phyloP scores from a whole-genome alignment of 2,113 vertebrate genomes.

The Leucopsar rothschildi region DNA sequence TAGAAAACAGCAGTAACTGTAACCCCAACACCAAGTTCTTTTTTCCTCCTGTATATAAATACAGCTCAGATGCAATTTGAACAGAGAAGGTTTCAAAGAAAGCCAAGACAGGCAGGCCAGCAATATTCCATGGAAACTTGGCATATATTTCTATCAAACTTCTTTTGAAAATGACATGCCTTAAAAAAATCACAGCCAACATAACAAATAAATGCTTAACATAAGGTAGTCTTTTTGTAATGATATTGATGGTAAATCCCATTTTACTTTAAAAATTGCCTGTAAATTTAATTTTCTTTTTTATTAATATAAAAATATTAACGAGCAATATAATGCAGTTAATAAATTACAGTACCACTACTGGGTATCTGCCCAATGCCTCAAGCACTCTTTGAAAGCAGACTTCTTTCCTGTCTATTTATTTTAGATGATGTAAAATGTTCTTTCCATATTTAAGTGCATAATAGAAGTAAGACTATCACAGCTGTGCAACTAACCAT shows the following conservation, averaged over 20 bases:
- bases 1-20: neutral
- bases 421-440: conserved; percentile 29
- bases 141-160: neutral
- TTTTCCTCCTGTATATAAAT: neutral
- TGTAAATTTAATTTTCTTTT: neutral
- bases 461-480: neutral
- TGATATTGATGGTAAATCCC: neutral
- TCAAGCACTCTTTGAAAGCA: neutral
- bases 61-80: neutral
- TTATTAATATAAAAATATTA: neutral
- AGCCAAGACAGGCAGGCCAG: neutral
- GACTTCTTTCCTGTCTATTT: conserved; percentile 11
- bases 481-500: neutral
- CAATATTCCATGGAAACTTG: conserved; percentile 27
- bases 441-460: neutral
- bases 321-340: neutral
- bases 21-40: neutral
- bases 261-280: neutral
- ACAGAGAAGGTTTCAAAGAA: conserved; percentile 11
- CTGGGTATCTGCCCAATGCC: neutral
- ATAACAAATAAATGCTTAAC: neutral
- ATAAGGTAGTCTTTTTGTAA: conserved; percentile 3
- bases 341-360: neutral
- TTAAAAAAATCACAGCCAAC: neutral
- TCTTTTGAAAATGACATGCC: neutral